A percentile compares a stretch with the other conserved stretches of the same genome.
These are phyloP conservation scores for Tetragonula clypearis DNA, from an alignment of 1,140 invertebrate genomes.

Conservation along the genomic window DNA sequence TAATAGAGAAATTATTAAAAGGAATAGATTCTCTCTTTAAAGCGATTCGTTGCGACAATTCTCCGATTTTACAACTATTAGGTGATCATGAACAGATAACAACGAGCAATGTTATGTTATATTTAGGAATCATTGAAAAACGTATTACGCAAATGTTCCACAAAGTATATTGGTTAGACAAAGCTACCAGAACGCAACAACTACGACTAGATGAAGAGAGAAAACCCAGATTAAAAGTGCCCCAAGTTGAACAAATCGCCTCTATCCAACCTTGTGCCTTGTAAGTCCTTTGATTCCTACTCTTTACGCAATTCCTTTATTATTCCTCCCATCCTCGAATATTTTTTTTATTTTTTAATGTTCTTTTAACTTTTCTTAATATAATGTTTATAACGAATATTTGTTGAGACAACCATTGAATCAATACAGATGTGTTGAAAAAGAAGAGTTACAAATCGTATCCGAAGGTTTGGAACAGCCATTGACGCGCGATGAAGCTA, in stretches of 20 bases:
- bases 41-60: conserved; percentile 85
- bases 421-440: conserved; percentile 80
- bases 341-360: background rate
- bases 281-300: conserved; percentile 68
- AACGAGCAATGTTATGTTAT: conserved; percentile 87
- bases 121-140: conserved; percentile 88
- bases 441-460: conserved; percentile 81
- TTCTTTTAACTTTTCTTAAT: background rate
- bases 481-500: conserved; percentile 74
- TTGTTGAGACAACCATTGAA: background rate
- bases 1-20: conserved; percentile 81
- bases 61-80: conserved; percentile 87
- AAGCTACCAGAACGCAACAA: conserved; percentile 67
- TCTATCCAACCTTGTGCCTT: conserved; percentile 79
- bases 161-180: conserved; percentile 81
- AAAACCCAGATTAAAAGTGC: conserved; percentile 73
- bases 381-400: background rate
- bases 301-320: background rate
- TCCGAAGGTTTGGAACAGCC: conserved; percentile 80
- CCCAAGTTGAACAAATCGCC: conserved; percentile 66
- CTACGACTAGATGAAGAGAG: conserved; percentile 72
- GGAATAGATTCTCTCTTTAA: conserved; percentile 85
- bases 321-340: conserved; percentile 13
- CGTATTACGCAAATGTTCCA: conserved; percentile 82
- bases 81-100: conserved; percentile 86